These are phyloP conservation scores for Thripadectes ignobilis DNA, from an alignment of 2,797 vertebrate species.

Conservation along the genomic window DNA sequence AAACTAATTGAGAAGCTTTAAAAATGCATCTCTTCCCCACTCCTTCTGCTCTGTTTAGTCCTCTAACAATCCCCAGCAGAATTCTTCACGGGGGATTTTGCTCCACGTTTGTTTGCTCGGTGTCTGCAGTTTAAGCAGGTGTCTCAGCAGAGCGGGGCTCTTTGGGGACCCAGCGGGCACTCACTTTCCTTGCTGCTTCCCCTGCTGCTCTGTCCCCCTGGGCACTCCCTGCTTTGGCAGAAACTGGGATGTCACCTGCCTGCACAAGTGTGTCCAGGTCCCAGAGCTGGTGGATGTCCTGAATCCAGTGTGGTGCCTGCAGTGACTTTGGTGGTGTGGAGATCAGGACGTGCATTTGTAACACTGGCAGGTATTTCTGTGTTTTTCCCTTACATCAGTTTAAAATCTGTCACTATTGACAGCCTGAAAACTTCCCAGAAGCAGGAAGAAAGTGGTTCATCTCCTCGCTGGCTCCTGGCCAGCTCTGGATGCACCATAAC, in stretches of 20 bases:
- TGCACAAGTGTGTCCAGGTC: neutral
- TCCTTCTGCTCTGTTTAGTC: slow-evolving; percentile 57
- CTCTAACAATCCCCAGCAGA: neutral
- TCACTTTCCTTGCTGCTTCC: neutral
- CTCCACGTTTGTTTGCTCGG: neutral
- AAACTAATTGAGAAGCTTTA: slow-evolving; percentile 39
- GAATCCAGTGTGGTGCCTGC: neutral
- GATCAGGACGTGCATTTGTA: rapidly evolving
- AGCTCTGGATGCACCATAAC: neutral
- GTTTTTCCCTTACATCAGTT: neutral
- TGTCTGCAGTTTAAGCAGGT: neutral
- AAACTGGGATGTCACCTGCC: neutral
- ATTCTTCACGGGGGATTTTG: neutral
- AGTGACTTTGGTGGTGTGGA: neutral
- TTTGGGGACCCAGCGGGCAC: neutral
- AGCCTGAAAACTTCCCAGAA: neutral
- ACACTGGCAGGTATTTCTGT: neutral
- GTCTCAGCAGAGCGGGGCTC: neutral
- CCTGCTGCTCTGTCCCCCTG: neutral
- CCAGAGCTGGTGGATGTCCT: neutral
- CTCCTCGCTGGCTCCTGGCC: neutral
- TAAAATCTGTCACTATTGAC: neutral
- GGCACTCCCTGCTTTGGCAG: neutral
- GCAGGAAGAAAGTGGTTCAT: neutral
- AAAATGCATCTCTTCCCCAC: slow-evolving; percentile 30